Conservation (phyloP, 2,113 vertebrate genomes). For the Oreocharis arfaki region DNA sequence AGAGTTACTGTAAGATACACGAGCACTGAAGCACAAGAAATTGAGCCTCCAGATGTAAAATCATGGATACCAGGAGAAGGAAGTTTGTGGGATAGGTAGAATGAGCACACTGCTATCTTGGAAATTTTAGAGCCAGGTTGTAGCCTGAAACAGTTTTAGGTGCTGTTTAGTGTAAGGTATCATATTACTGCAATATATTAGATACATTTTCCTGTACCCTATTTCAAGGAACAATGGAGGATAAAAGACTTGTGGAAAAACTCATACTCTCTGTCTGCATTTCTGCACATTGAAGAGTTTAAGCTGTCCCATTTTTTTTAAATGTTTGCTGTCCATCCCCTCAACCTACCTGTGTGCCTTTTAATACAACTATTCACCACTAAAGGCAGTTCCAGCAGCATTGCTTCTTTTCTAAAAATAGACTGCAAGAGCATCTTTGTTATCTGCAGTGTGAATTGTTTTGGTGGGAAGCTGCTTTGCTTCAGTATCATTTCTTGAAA, state of each 20-base stretch:
- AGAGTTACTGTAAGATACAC: background rate
- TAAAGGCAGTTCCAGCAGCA: background rate
- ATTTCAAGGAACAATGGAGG: background rate
- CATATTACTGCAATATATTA: background rate
- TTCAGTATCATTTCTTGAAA: background rate
- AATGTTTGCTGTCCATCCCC: background rate
- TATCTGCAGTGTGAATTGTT: background rate
- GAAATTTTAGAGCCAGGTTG: background rate
- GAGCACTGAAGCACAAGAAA: background rate
- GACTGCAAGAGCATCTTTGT: background rate
- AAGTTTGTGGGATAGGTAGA: background rate
- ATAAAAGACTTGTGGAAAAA: background rate
- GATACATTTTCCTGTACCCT: background rate
- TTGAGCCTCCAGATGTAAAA: background rate
- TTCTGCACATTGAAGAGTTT: background rate
- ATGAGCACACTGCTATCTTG: background rate
- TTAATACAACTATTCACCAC: background rate
- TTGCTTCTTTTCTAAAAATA: slow-evolving; percentile 18
- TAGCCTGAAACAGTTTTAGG: background rate
- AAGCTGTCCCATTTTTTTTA: background rate
- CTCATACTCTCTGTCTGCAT: background rate
- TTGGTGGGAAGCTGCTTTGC: background rate
- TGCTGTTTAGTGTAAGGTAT: background rate
- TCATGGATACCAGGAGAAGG: background rate
- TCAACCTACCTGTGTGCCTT: background rate